Base-by-base conservation (phyloP, 2,113 vertebrate species). In the Hypomesus transpacificus region DNA sequence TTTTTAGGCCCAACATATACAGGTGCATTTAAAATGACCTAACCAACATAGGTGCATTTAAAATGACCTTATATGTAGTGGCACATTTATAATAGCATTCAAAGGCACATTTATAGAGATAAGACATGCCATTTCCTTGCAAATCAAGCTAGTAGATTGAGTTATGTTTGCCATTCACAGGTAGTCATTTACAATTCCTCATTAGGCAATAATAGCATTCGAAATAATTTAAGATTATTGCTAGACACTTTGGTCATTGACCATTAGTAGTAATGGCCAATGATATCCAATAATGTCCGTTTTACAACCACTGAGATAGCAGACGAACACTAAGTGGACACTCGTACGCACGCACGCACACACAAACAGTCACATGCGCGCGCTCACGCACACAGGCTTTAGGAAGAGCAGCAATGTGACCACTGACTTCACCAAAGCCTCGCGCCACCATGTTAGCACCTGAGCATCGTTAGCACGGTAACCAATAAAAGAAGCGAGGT, bases 241-340 rank as follows among this genome's bases (percentile, higher is more conserved):
- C 52, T 18, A 70, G 69, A 83, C 77, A 77, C 69, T 69, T 70
- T 75, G 80, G 61, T 53, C 83, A 69, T 75, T 79, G 83, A 80
- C 79, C 83, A 66, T 18, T 73, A 75, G 82, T 82, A 79, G 81
- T 82, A 84, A 86, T 81, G 79, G 77, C 63, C 82, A 80, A 70
- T 86, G 77, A 83, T 63, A 75, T 75, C 56, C 85, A 77, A 74
- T 77, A 66, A 80, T 79, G 76, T 80, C 78, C 7, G 79, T 77
- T 77, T 77, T 75, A 83, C 78, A 69, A 50, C 68, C 78, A 78
- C 77, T 76, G 75, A 66, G 81, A 76, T 75, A 84, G 74, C 85
- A 71, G 69, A 66, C 24, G 66, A 68, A 81, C 67, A 3, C 22
- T 69, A 77, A 0, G 75, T 70, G 58, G 56, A 61, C 14, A 13